These are phyloP conservation scores for Promerops cafer DNA, from an alignment of 2,113 vertebrate genomes.

Conservation along the genomic window DNA sequence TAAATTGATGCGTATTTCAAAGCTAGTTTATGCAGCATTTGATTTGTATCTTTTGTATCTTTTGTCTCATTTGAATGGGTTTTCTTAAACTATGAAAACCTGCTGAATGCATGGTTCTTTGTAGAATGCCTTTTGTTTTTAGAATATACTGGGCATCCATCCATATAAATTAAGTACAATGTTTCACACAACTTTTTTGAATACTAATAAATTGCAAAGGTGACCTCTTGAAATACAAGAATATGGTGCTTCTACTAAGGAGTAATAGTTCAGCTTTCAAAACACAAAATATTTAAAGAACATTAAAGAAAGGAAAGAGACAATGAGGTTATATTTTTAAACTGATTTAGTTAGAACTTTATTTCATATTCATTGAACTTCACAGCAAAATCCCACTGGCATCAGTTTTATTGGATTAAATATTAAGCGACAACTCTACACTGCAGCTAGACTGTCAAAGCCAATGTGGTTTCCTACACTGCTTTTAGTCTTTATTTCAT, in stretches of 20 bases:
- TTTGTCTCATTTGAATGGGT: neutral
- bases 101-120: neutral
- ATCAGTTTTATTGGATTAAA: neutral
- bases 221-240: neutral
- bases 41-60: neutral
- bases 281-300: neutral
- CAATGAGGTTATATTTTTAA: neutral
- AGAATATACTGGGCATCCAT: neutral
- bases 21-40: neutral
- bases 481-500: neutral
- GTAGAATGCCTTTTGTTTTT: neutral
- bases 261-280: neutral
- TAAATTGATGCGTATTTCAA: neutral
- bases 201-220: neutral
- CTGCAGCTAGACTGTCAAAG: neutral
- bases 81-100: neutral
- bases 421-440: neutral
- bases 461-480: neutral
- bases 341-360: neutral
- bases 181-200: neutral
- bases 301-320: neutral
- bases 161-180: neutral
- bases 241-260: neutral
- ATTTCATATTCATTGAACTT: neutral
- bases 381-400: neutral